Conservation (phyloP, 2,113 vertebrate genomes). For the Galbula dea region DNA sequence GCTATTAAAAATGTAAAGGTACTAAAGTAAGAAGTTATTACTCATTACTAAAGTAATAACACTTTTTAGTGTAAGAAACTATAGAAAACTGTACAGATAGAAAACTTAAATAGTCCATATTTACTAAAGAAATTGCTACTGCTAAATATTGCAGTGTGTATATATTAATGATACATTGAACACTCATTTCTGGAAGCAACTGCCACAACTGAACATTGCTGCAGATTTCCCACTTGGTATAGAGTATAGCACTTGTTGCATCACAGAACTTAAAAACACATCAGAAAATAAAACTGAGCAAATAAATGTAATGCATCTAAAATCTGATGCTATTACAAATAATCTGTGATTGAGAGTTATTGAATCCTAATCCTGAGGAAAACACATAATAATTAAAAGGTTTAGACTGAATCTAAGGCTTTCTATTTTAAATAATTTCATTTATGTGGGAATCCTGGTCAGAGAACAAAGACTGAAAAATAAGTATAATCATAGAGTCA, state of each 20-base stretch:
- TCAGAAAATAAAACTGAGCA: background rate
- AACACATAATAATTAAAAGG: background rate
- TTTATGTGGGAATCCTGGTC: background rate
- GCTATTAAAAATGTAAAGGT: background rate
- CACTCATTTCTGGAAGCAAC: background rate
- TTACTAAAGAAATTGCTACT: background rate
- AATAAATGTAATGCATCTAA: background rate
- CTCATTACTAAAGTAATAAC: background rate
- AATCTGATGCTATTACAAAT: background rate
- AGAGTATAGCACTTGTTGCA: background rate
- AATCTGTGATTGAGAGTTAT: background rate
- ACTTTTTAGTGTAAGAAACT: background rate
- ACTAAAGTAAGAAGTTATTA: no score
- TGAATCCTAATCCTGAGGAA: background rate
- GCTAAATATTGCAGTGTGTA: background rate
- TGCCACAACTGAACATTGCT: background rate
- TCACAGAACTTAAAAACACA: background rate
- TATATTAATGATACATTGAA: background rate
- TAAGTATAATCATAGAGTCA: background rate
- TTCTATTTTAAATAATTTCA: slow-evolving; percentile 25
- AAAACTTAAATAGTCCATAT: background rate
- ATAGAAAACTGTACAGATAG: background rate
- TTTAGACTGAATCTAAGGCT: background rate
- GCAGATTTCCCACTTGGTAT: background rate
- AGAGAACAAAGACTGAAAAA: slow-evolving; percentile 23